Conservation (phyloP, 1,140 invertebrate species). For the Neotoxoptera formosana region DNA sequence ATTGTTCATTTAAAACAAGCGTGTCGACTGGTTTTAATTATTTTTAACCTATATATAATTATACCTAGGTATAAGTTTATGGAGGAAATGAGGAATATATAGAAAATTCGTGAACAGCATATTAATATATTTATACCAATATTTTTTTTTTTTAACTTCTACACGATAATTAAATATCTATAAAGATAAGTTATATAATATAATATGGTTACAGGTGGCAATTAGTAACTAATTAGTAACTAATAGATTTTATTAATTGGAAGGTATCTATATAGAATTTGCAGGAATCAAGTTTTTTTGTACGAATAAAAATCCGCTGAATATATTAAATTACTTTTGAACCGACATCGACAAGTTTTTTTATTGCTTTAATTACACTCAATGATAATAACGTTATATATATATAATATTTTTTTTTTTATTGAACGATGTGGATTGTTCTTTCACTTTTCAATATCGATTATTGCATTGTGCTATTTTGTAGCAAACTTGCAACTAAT, state of each 20-base stretch:
- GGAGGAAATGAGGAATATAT: too few relatives aligned
- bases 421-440: neutral
- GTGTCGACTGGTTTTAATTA: too few relatives aligned
- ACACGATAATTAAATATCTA: slow-evolving; percentile 1
- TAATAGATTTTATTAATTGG: neutral
- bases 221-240: neutral
- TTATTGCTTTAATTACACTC: slow-evolving; percentile 13
- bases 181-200: neutral
- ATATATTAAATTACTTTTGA: neutral
- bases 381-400: neutral
- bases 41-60: too few relatives aligned
- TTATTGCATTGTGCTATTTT: neutral
- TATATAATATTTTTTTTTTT: neutral
- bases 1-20: too few relatives aligned
- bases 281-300: neutral
- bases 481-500: neutral
- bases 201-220: neutral
- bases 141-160: neutral
- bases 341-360: neutral
- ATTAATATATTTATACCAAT: too few relatives aligned
- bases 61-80: neutral
- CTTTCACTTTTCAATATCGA: neutral
- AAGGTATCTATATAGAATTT: neutral
- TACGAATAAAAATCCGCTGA: neutral
- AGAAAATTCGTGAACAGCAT: too few relatives aligned